Conservation (phyloP, 2,888 invertebrate species). For the Macropis europaea region DNA sequence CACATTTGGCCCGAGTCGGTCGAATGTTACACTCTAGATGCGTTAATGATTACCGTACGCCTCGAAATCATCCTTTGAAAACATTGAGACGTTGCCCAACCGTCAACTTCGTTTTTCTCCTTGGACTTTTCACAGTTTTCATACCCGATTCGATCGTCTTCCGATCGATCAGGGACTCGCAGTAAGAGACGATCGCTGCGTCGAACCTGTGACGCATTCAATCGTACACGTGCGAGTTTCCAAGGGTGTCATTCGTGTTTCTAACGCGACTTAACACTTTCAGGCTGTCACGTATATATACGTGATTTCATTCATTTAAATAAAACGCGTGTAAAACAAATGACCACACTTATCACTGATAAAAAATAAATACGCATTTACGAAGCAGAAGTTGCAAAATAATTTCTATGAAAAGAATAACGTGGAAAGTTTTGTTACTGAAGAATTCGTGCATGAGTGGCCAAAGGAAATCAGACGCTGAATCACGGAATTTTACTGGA, state of each 20-base stretch:
- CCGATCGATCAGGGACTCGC: slow-evolving; percentile 11
- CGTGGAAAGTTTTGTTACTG: too few species aligned
- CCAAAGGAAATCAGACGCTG: too few species aligned
- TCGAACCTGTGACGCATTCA: slow-evolving; percentile 22
- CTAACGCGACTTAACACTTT: not conserved
- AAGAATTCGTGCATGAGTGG: too few species aligned
- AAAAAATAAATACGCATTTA: too few species aligned
- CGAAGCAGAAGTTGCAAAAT: too few species aligned
- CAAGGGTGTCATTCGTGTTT: slow-evolving; percentile 2
- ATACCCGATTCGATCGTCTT: not conserved
- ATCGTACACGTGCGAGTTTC: slow-evolving; percentile 9
- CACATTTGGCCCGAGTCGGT: not conserved
- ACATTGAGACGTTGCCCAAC: not conserved
- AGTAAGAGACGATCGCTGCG: slow-evolving; percentile 9
- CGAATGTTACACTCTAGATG: not conserved
- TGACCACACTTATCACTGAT: too few species aligned
- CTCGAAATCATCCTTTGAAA: not conserved
- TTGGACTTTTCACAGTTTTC: not conserved
- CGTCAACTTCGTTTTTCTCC: not conserved
- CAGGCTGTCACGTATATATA: too few species aligned
- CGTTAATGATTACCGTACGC: not conserved
- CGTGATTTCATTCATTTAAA: too few species aligned
- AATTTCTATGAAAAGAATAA: too few species aligned
- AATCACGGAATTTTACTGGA: too few species aligned
- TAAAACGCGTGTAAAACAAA: too few species aligned